Conservation (phyloP, 2,797 vertebrate species). For the Schizopygopsis pylzovi region DNA sequence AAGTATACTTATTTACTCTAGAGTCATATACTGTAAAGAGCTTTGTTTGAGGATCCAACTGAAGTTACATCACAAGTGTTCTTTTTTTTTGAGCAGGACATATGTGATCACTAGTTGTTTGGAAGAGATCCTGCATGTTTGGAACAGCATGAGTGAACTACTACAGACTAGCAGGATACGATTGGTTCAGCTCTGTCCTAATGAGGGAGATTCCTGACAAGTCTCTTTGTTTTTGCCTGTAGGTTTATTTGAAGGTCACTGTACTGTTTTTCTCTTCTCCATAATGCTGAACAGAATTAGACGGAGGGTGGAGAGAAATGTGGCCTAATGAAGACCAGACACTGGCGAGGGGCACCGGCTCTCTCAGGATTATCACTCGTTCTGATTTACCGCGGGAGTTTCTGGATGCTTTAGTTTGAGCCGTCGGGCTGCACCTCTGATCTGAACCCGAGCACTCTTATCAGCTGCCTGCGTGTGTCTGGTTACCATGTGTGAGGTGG, state of each 20-base stretch:
- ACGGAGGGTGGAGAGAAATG: slow-evolving; percentile 62
- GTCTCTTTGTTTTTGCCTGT: slow-evolving; percentile 41
- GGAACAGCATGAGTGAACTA: not conserved
- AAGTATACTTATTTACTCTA: not conserved
- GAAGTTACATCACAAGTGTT: not conserved
- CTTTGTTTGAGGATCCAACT: not conserved
- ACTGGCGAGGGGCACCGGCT: slow-evolving; percentile 44
- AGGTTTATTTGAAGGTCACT: slow-evolving; percentile 51
- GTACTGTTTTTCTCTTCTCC: slow-evolving; percentile 56
- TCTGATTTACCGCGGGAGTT: slow-evolving; percentile 53
- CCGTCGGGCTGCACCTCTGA: slow-evolving; percentile 49
- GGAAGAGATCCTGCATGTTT: not conserved
- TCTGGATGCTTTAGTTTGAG: slow-evolving; percentile 49
- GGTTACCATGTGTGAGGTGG: slow-evolving; percentile 70
- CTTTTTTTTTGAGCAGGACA: not conserved
- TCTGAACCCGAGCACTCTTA: slow-evolving; percentile 57
- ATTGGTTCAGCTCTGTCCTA: slow-evolving; percentile 21
- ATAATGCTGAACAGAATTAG: slow-evolving; percentile 61
- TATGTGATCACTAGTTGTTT: not conserved
- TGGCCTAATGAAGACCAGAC: slow-evolving; percentile 72
- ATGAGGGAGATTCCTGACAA: slow-evolving; percentile 26
- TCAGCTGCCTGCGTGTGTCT: slow-evolving; percentile 59
- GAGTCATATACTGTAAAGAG: not conserved
- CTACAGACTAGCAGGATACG: slow-evolving; percentile 24
- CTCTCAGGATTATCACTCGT: slow-evolving; percentile 48